Evolutionary conservation across 2,797 vertebrate species (phyloP), one percentile per base, ranked within the genome.

Genomic region (Paratrypauchen microcephalus): DNA sequence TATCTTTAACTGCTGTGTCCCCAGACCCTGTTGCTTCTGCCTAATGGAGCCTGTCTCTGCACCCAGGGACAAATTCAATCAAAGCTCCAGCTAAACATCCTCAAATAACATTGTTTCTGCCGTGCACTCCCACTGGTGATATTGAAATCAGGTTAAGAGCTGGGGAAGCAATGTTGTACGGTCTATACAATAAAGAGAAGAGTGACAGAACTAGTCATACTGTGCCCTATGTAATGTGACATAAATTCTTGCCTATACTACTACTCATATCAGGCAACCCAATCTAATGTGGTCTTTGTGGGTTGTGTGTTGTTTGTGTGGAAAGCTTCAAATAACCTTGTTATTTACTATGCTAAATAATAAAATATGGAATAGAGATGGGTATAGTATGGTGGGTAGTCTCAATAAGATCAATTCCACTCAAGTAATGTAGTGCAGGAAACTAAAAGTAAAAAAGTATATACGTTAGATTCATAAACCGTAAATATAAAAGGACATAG

Each of bases 1-100:
- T 89, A 87, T 83, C 86, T 87, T 83, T 86, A 87, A 92, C 88
- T 84, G 86, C 80, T 87, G 80, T 86, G 86, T 90, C 87, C 87
- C 82, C 69, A 81, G 77, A 86, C 77, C 86, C 83, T 78, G 79
- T 75, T 90, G 85, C 77, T 68, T 64, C 86, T 89, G 89, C 87
- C 86, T 93, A 94, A 94, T 89, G 80, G 88, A 88, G 82, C 86
- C 73, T 83, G 82, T 85, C 83, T 84, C 74, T 76, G 78, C 71
- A 79, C 71, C 65, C 19, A 77, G 84, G 82, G 85, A 77, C 79
- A 81, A 89, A 91, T 88, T 82, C 85, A 88, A 89, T 88, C 88
- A 87, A 71, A 78, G 50, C 68, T 61, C 48, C 77, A 36, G 12
- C 81, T 81, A 84, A 86, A 88, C 80, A 88, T 87, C 86, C 79